phyloP scores from a whole-genome alignment of 2,113 vertebrate genomes.

The Phoxinus phoxinus region DNA sequence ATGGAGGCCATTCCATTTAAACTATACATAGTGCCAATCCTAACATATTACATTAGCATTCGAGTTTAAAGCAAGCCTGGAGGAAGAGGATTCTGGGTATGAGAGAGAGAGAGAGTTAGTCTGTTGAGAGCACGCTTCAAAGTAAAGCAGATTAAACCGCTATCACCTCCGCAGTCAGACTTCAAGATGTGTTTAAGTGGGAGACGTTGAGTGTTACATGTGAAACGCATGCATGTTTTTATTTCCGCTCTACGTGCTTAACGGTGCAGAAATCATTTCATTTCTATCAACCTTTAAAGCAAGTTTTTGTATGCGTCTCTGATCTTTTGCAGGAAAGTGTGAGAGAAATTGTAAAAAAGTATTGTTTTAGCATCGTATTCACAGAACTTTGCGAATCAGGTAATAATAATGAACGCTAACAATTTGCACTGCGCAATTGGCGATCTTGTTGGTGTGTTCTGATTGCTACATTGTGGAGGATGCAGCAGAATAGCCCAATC shows the following conservation, averaged over 20 bases:
- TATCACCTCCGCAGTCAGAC: conserved; percentile 30
- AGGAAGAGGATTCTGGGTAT: neutral
- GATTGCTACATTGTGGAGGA: neutral
- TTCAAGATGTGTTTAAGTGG: conserved; percentile 26
- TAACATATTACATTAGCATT: conserved; percentile 57
- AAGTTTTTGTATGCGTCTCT: neutral
- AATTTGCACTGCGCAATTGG: neutral
- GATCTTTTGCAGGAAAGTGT: conserved; percentile 3
- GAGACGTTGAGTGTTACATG: conserved; percentile 33
- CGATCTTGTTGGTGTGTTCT: neutral
- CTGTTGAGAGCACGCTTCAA: conserved; percentile 32
- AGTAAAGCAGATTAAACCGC: conserved; percentile 42
- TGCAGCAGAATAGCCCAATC: neutral
- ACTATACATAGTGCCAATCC: conserved; percentile 45
- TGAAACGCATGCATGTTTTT: conserved; percentile 29
- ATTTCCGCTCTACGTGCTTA: neutral
- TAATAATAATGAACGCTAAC: neutral
- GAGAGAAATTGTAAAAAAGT: neutral
- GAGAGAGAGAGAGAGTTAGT: neutral
- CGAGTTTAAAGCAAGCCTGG: conserved; percentile 31
- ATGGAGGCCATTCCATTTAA: conserved; percentile 52
- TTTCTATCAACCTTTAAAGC: conserved; percentile 29
- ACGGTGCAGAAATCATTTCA: conserved; percentile 39
- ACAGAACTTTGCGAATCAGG: neutral
- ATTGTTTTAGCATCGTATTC: neutral